Percentiles rank a stretch among this genome's conserved stretches.
phyloP scores from a whole-genome alignment of 2,797 vertebrate species.

The Otolemur crassicaudatus region DNA sequence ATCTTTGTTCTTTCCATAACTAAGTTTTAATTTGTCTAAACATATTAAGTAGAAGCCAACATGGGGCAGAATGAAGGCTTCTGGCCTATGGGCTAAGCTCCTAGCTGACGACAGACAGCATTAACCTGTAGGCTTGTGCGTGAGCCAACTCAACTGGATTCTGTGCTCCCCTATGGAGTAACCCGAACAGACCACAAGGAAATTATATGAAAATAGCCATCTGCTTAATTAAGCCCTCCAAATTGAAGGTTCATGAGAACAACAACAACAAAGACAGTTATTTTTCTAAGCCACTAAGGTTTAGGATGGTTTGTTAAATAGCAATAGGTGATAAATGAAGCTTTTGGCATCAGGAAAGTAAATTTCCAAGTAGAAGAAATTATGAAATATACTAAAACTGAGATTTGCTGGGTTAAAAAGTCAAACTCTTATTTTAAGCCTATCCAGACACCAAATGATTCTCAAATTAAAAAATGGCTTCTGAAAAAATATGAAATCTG shows the following conservation, averaged over 20 bases:
- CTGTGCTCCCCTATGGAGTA: too few relatives aligned
- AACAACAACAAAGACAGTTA: background rate
- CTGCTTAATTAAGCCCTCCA: background rate
- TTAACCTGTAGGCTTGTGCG: background rate
- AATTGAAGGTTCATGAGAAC: background rate
- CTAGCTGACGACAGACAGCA: background rate
- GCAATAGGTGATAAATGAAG: background rate
- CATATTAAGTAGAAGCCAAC: rapidly evolving
- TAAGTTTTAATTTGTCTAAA: background rate
- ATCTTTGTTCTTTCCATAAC: background rate
- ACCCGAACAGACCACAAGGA: background rate
- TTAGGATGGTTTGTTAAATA: background rate
- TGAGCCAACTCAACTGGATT: background rate
- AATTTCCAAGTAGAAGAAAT: background rate
- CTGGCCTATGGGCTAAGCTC: background rate
- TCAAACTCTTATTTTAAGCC: background rate
- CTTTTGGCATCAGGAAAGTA: too few relatives aligned
- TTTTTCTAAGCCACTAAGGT: background rate
- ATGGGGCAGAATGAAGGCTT: background rate
- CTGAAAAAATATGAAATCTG: background rate
- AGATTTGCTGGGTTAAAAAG: background rate
- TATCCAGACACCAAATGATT: background rate
- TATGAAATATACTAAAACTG: background rate
- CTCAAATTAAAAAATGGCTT: background rate
- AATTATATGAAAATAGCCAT: background rate